These are phyloP conservation scores for Dinomys branickii DNA, from an alignment of 2,113 vertebrate species.

Conservation along the genomic window DNA sequence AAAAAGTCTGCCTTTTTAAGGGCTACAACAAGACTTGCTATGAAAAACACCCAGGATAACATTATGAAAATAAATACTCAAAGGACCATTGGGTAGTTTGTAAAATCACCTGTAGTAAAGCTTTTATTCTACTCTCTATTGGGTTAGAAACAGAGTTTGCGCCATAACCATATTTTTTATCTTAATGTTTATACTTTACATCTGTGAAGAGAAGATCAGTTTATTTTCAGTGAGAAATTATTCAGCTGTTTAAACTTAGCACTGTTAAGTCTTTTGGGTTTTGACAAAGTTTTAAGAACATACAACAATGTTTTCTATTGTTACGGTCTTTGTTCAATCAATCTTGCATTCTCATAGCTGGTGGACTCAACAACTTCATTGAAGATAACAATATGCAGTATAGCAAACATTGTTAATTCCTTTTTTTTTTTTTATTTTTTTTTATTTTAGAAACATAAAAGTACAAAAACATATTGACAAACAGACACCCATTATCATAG, in stretches of 20 bases:
- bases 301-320: not conserved
- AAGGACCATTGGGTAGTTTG: not conserved
- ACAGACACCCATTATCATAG: no score
- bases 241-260: constrained; percentile 29
- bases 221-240: constrained; percentile 34
- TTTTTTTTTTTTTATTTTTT: no score
- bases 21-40: not conserved
- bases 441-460: no score
- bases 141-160: constrained; percentile 15
- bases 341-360: no score
- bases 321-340: no score
- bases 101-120: not conserved
- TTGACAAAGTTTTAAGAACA: constrained; percentile 50
- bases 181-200: constrained; percentile 17
- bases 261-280: not conserved
- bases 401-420: no score
- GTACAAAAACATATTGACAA: no score
- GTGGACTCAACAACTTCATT: no score
- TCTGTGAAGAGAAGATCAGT: constrained; percentile 33
- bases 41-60: not conserved
- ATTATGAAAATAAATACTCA: not conserved
- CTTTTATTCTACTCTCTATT: not conserved
- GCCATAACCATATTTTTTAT: not conserved
- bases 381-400: no score
- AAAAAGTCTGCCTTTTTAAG: constrained; percentile 7